Percentiles rank a stretch among this genome's conserved stretches.
Evolutionary conservation across 2,113 vertebrate species (phyloP).

Genomic region (Chamaetylas fuelleborni): DNA sequence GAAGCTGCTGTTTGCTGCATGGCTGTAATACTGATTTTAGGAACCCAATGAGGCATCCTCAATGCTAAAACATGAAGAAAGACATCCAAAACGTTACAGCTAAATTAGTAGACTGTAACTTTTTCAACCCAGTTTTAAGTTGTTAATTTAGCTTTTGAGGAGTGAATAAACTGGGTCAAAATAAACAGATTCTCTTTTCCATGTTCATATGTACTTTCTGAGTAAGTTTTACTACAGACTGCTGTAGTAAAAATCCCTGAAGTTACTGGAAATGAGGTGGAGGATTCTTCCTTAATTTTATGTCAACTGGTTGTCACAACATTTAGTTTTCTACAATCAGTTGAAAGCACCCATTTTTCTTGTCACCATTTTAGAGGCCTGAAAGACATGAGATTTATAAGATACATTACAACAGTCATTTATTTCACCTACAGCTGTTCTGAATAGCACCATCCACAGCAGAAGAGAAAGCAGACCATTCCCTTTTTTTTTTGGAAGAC

Average conservation of each 20-base stretch:
- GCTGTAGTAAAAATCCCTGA: neutral
- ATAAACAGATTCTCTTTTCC: neutral
- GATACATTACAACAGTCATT: neutral
- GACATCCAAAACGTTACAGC: neutral
- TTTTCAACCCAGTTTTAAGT: neutral
- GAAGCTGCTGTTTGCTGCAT: neutral
- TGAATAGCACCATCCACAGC: neutral
- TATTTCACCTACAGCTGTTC: neutral
- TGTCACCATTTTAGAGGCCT: neutral
- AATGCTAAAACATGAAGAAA: neutral
- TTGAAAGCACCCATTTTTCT: neutral
- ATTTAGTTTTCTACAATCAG: neutral
- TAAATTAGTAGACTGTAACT: neutral
- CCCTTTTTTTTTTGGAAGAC: neutral
- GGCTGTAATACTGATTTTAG: neutral
- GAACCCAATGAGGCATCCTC: neutral
- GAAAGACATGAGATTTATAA: neutral
- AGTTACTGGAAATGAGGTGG: neutral
- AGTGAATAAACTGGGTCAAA: neutral
- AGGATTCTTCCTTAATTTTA: neutral
- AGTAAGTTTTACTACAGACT: neutral
- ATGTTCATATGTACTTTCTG: neutral
- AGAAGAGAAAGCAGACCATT: neutral
- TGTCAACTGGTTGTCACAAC: neutral
- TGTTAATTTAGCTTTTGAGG: neutral